Evolutionary conservation across 2,888 invertebrate species (phyloP).

Genomic region (Adelognathus sp.): DNA sequence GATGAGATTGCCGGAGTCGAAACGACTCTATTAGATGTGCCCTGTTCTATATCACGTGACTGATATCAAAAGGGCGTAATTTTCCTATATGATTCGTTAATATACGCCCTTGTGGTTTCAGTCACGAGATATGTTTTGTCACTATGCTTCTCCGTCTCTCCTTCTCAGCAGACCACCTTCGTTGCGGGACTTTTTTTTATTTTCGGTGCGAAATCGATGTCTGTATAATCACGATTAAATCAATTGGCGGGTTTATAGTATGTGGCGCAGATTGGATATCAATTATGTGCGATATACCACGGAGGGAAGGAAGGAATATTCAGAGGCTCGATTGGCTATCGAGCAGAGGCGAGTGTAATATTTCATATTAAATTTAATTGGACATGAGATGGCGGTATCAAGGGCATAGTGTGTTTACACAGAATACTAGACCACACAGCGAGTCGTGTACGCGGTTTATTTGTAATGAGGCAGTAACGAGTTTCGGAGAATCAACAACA

Average conservation of each 20-base stretch:
- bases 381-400: neutral
- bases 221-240: slow-evolving; percentile 6
- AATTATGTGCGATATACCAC: neutral
- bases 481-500: neutral
- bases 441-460: neutral
- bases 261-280: neutral
- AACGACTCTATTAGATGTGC: slow-evolving; percentile 14
- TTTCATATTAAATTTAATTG: slow-evolving; percentile 4
- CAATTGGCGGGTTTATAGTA: neutral
- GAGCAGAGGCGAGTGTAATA: neutral
- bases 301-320: neutral
- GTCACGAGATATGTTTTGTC: no score
- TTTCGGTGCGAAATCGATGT: neutral
- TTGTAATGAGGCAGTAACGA: neutral
- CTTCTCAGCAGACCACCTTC: slow-evolving; percentile 21
- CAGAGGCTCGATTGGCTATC: neutral
- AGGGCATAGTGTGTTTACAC: neutral
- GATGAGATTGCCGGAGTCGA: neutral
- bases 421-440: neutral
- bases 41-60: no score
- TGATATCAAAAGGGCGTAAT: no score
- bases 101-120: no score
- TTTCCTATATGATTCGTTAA: no score
- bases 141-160: slow-evolving; percentile 3
- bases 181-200: neutral